These are phyloP conservation scores for Adelognathus sp. DNA, from an alignment of 2,888 invertebrate genomes.

Conservation along the genomic window DNA sequence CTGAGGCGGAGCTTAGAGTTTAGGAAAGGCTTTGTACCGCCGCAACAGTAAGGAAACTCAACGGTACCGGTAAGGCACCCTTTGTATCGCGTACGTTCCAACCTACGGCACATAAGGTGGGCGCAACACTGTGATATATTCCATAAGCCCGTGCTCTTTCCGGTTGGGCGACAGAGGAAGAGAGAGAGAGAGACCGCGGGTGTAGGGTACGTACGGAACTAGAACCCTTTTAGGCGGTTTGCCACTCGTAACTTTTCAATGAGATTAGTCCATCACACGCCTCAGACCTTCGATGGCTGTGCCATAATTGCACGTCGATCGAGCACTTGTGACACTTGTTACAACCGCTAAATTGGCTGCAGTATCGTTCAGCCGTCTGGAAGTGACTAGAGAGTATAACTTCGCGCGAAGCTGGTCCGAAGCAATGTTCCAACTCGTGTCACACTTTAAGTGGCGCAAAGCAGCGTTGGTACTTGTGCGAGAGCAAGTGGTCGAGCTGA, in stretches of 20 bases:
- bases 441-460: background rate
- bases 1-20: conserved; percentile 57
- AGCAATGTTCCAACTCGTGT: background rate
- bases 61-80: conserved; percentile 22
- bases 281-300: conserved; percentile 12
- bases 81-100: conserved; percentile 46
- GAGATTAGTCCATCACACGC: conserved; percentile 34
- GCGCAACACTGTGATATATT: conserved; percentile 34
- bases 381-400: background rate
- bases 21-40: conserved; percentile 57
- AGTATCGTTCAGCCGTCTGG: background rate
- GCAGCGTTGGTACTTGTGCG: background rate
- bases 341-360: background rate
- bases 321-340: background rate
- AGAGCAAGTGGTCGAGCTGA: background rate
- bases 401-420: too few relatives aligned
- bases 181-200: conserved; percentile 17
- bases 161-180: conserved; percentile 25
- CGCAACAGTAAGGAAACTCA: conserved; percentile 47
- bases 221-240: conserved; percentile 49
- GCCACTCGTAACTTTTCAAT: conserved; percentile 51
- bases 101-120: conserved; percentile 32
- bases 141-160: conserved; percentile 46
- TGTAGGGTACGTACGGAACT: conserved; percentile 35
- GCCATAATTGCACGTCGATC: conserved; percentile 45